Percentiles rank a stretch among this genome's conserved stretches.
These are phyloP conservation scores for Lates japonicus DNA, from an alignment of 2,797 vertebrate species.

Conservation along the genomic window DNA sequence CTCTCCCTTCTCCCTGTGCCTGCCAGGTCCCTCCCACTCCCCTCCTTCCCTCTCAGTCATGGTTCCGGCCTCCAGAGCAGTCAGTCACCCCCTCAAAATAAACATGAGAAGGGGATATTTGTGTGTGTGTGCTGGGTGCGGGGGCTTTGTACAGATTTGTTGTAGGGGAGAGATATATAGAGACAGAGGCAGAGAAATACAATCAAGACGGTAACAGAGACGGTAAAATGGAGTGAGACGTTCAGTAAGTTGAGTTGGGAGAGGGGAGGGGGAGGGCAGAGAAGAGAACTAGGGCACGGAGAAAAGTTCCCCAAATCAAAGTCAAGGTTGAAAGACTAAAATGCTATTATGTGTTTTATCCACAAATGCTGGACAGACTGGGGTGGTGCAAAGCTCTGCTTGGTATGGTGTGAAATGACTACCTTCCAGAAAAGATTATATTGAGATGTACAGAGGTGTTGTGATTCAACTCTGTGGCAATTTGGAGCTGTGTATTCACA, in stretches of 20 bases:
- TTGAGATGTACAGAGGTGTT: neutral
- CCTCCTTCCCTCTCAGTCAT: slow-evolving; percentile 67
- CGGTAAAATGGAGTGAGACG: neutral
- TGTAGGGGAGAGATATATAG: neutral
- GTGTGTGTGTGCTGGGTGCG: neutral
- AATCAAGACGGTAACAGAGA: slow-evolving; percentile 5
- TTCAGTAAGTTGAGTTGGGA: neutral
- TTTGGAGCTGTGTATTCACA: neutral
- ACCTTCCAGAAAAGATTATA: neutral
- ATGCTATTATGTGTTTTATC: neutral
- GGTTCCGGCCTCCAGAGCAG: slow-evolving; percentile 75
- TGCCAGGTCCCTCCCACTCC: slow-evolving; percentile 63
- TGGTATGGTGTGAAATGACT: neutral
- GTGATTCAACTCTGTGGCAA: neutral
- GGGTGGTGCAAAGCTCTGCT: neutral
- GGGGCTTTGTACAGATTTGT: slow-evolving; percentile 13
- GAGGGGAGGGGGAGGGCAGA: neutral
- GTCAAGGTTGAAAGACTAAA: slow-evolving; percentile 12
- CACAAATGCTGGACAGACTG: neutral
- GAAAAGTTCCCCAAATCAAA: slow-evolving; percentile 17
- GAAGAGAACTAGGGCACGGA: neutral
- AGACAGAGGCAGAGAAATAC: neutral
- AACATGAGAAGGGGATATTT: slow-evolving; percentile 58
- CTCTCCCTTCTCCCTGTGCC: slow-evolving; percentile 21
- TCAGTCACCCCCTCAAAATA: slow-evolving; percentile 82